These are phyloP conservation scores for Pheucticus melanocephalus DNA, from an alignment of 2,113 vertebrate species.

Conservation along the genomic window DNA sequence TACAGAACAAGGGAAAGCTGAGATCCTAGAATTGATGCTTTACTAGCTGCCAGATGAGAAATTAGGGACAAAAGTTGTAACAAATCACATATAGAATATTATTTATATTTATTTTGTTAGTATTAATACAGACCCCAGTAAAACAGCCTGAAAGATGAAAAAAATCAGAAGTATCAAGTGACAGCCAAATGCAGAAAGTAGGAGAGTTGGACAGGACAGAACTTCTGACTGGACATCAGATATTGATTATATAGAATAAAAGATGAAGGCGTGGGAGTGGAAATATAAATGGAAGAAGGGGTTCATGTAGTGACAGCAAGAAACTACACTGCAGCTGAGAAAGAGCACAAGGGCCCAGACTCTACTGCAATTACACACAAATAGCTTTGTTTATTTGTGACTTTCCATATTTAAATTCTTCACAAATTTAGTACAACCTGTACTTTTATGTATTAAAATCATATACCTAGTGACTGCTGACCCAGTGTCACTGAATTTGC, in stretches of 20 bases:
- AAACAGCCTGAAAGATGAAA: neutral
- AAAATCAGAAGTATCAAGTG: neutral
- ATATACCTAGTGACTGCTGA: neutral
- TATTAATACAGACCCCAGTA: neutral
- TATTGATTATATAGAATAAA: neutral
- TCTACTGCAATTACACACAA: neutral
- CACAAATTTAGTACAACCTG: neutral
- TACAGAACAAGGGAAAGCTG: neutral
- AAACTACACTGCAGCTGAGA: neutral
- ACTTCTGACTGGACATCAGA: neutral
- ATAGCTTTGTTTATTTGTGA: neutral
- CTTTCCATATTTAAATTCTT: neutral
- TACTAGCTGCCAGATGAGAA: neutral
- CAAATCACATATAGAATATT: neutral
- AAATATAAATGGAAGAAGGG: neutral
- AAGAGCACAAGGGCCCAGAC: neutral
- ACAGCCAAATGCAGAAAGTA: neutral
- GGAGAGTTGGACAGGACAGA: neutral
- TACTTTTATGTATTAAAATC: neutral
- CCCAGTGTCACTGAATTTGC: rapidly evolving
- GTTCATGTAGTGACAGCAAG: neutral
- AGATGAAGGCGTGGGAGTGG: neutral
- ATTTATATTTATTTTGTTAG: neutral
- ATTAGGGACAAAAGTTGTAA: neutral
- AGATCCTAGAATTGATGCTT: neutral